Conservation (phyloP, 2,113 vertebrate genomes). For the Miniopterus natalensis region DNA sequence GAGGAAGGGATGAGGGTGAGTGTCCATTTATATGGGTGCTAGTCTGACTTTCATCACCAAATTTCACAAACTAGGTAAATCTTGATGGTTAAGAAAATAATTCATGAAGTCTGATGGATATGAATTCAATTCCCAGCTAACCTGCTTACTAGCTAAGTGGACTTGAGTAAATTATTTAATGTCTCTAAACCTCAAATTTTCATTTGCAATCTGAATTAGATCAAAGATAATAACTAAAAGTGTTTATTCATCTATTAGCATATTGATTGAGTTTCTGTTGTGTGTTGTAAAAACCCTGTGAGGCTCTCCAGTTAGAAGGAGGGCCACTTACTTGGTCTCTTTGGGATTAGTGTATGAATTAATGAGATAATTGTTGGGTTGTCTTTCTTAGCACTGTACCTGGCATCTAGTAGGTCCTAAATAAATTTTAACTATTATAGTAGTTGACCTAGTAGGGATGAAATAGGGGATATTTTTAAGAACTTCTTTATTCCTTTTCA, state of each 20-base stretch:
- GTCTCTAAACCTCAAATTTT: not conserved
- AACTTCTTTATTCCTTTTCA: not conserved
- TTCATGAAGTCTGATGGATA: not conserved
- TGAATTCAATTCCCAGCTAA: not conserved
- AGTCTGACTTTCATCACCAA: not conserved
- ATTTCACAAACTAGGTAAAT: not conserved
- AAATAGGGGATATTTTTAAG: not conserved
- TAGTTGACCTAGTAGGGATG: not conserved
- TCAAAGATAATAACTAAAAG: not conserved
- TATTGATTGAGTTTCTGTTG: not conserved
- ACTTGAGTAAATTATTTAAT: not conserved
- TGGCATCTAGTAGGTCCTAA: not conserved
- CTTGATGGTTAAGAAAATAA: not conserved
- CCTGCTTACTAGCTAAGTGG: not conserved
- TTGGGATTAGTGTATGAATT: not conserved
- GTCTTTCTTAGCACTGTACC: not conserved
- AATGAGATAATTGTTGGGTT: not conserved
- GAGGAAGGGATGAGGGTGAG: not conserved
- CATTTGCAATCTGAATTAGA: not conserved
- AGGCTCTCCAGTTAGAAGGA: not conserved
- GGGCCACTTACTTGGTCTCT: not conserved
- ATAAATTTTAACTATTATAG: not conserved
- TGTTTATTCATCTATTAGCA: not conserved
- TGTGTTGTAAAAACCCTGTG: not conserved
- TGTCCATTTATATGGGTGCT: fast-evolving